Evolutionary conservation across 2,797 vertebrate genomes (phyloP), one percentile per base, ranked within the genome.

Genomic region (Poeciliopsis turneri): DNA sequence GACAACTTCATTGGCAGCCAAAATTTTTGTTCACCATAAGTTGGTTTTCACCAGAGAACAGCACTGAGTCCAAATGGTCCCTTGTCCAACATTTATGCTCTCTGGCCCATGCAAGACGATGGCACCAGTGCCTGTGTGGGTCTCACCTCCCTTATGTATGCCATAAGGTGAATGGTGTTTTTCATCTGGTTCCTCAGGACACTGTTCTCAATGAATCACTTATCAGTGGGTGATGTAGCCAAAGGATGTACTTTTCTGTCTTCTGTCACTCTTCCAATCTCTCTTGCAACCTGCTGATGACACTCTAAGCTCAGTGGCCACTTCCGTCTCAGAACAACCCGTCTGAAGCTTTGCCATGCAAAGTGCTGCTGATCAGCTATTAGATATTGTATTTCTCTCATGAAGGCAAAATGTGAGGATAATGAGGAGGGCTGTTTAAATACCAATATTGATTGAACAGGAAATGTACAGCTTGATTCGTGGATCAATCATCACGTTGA

Each of bases 1-100:
- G 23, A 23, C n/a, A 28, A 57, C 11, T 28, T 57, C 10, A n/a
- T 28, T 57, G n/a, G n/a, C 25, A 13, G 55, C n/a, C 55, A 57
- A n/a, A 4, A 28, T 28, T 5, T 55, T 28, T 57, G 55, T n/a
- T 55, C 25, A 57, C 11, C 55, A 12, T 57, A 28, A 57, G 11
- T 57, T n/a, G 55, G 28, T n/a, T 57, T 57, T 57, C 25, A n/a
- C n/a, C n/a, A 57, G 57, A 61, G n/a, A 61, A 61, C 57, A 61
- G 0, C 13, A 33, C 12, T 61, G 12, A 30, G 28, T 1, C 5
- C 57, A 25, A 16, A 51, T 51, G 49, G 7, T 51, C 20, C 20
- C 20, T 51, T 51, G 49, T 51, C 49, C 49, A 51, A 23, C 5
- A 51, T 51, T 51, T 23, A 51, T 51, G 49, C 49, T 51, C 49